Conservation (phyloP, 35 echinoderm and acorn worm genomes). For the Lytechinus pictus region DNA sequence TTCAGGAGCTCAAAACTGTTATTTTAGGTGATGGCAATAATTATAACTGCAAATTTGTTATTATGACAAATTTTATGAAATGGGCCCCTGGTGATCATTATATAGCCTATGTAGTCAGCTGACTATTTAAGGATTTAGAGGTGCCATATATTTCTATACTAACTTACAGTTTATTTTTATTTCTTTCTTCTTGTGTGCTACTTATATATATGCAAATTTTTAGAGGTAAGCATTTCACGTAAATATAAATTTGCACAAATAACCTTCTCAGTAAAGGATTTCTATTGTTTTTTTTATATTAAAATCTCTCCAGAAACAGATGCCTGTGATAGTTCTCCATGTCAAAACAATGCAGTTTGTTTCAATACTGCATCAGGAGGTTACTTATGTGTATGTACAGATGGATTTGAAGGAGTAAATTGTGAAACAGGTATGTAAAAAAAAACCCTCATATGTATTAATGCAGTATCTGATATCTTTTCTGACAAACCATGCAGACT, state of each 20-base stretch:
- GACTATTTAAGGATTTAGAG: not conserved
- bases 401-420: not conserved
- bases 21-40: too few species aligned
- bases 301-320: not conserved
- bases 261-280: not conserved
- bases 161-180: too few species aligned
- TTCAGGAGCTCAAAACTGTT: too few species aligned
- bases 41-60: too few species aligned
- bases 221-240: not conserved
- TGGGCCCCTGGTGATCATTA: too few species aligned
- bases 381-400: not conserved
- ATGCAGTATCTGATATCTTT: not conserved
- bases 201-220: not conserved
- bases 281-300: not conserved
- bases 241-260: not conserved
- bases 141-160: not conserved
- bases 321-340: not conserved
- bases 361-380: not conserved
- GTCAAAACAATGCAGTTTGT: not conserved
- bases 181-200: not conserved
- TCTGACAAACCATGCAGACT: not conserved
- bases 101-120: too few species aligned
- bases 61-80: too few species aligned
- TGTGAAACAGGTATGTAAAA: constrained; percentile 44
- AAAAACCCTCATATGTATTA: not conserved